These are phyloP conservation scores for Calcarius lapponicus DNA, from an alignment of 2,797 vertebrate genomes.

Conservation along the genomic window DNA sequence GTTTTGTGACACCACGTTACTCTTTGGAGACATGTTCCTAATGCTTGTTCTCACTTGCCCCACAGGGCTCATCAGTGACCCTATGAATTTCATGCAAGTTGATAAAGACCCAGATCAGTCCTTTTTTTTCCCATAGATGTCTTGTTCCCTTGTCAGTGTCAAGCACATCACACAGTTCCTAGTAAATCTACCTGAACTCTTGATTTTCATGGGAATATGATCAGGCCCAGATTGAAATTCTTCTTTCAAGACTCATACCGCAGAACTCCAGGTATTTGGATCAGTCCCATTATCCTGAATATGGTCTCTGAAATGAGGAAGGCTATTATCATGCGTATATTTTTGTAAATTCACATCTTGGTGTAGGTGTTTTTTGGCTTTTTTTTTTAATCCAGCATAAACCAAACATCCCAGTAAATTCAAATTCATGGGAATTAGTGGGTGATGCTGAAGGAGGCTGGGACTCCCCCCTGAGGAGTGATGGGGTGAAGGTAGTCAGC, in stretches of 20 bases:
- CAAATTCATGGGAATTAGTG: neutral
- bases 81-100: neutral
- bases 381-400: neutral
- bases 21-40: neutral
- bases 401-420: neutral
- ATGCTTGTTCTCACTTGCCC: neutral
- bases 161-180: neutral
- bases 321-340: neutral
- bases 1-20: neutral
- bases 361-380: neutral
- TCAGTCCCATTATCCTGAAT: neutral
- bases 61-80: neutral
- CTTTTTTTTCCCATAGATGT: neutral
- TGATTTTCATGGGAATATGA: neutral
- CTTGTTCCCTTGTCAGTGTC: neutral
- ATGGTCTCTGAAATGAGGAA: neutral
- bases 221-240: neutral
- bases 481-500: rapidly evolving
- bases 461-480: neutral
- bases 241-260: neutral
- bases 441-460: neutral
- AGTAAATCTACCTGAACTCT: neutral
- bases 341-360: neutral
- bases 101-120: neutral
- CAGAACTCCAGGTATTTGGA: neutral